Evolutionary conservation across 1,140 invertebrate genomes (phyloP).

Genomic region (Drosophila ambigua): DNA sequence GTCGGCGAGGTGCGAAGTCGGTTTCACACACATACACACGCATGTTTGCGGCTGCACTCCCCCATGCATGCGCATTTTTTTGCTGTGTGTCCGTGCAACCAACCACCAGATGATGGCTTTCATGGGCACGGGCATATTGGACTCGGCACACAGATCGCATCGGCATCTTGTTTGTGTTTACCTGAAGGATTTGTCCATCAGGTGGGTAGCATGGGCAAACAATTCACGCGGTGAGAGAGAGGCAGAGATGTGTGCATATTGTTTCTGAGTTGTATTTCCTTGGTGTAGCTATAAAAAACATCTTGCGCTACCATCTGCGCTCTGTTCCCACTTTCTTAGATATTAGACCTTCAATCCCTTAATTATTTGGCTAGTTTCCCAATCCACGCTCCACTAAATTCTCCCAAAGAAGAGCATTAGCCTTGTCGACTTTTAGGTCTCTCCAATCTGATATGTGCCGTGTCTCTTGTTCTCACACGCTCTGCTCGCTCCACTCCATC

Average conservation of each 20-base stretch:
- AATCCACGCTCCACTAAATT: background rate
- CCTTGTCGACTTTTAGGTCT: background rate
- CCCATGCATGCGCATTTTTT: constrained; percentile 21
- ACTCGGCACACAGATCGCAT: constrained; percentile 8
- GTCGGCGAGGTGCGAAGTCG: constrained; percentile 71
- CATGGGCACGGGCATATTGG: constrained; percentile 3
- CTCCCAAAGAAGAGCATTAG: background rate
- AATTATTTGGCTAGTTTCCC: background rate
- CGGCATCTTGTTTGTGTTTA: background rate
- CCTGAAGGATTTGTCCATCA: background rate
- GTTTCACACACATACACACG: constrained; percentile 53
- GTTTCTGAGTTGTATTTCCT: too few relatives aligned
- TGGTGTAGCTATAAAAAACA: too few relatives aligned
- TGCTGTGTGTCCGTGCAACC: constrained; percentile 19
- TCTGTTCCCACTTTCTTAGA: too few relatives aligned
- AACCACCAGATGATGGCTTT: constrained; percentile 20
- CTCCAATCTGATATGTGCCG: background rate
- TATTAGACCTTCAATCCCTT: too few relatives aligned
- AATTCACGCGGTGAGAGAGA: too few relatives aligned
- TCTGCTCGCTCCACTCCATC: constrained; percentile 3
- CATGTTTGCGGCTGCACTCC: constrained; percentile 57
- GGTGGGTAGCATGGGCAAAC: too few relatives aligned
- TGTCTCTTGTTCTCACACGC: constrained; percentile 3
- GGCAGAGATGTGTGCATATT: too few relatives aligned
- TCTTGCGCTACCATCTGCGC: too few relatives aligned